A percentile compares a stretch with the other conserved stretches of the same genome.
Conservation (phyloP, 2,113 vertebrate species). For the Leucopsar rothschildi region DNA sequence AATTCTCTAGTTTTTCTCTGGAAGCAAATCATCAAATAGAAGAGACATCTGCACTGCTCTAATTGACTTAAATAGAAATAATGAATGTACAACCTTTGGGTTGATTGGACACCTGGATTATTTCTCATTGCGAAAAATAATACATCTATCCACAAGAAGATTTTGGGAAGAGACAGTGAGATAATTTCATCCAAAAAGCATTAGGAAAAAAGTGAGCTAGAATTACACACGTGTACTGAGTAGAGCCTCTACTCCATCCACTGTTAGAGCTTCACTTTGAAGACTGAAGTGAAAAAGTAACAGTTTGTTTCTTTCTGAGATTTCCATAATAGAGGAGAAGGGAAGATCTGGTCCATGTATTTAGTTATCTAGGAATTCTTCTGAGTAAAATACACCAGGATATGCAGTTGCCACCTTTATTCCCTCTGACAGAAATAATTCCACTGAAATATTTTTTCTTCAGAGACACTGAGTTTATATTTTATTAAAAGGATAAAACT, state of each 20-base stretch:
- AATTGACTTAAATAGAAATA: constrained; percentile 27
- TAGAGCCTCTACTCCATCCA: neutral
- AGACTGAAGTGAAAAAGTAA: neutral
- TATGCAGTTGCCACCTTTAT: neutral
- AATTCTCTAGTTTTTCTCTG: constrained; percentile 33
- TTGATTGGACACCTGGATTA: constrained; percentile 25
- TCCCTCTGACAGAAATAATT: neutral
- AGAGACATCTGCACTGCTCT: constrained; percentile 9
- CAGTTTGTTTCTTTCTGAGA: neutral
- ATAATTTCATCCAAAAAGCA: neutral
- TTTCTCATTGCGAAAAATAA: constrained; percentile 22
- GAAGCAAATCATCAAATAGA: constrained; percentile 15
- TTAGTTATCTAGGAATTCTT: neutral
- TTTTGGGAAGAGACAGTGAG: neutral
- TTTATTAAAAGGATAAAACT: neutral
- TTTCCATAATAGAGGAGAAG: neutral
- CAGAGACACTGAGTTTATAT: neutral
- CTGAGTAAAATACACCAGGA: neutral
- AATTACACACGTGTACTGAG: neutral
- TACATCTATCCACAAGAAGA: neutral
- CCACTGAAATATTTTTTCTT: neutral
- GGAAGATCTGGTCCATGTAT: neutral
- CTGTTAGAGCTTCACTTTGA: neutral
- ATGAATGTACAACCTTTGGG: neutral
- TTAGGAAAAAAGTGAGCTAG: neutral